Evolutionary conservation across 2,797 vertebrate genomes (phyloP).

Genomic region (Myotis vivesi): DNA sequence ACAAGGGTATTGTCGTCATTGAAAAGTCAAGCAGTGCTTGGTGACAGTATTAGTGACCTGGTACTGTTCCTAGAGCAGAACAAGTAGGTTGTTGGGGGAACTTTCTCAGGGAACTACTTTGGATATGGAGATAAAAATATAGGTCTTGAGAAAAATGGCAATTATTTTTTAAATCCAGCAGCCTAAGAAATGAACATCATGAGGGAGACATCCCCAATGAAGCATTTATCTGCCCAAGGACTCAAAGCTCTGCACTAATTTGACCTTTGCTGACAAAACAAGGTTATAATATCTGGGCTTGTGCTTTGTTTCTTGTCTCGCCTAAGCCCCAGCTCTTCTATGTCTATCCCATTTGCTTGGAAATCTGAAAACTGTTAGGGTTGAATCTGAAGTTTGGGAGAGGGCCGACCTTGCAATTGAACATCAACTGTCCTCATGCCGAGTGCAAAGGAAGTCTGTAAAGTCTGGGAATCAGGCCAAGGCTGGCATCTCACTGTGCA

Average conservation of each 20-base stretch:
- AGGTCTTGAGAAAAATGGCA: background rate
- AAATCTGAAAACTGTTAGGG: background rate
- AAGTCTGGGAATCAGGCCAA: background rate
- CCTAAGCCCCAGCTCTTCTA: background rate
- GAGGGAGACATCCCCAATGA: background rate
- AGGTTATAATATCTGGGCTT: background rate
- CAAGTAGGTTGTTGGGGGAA: background rate
- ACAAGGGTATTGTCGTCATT: background rate
- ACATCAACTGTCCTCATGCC: background rate
- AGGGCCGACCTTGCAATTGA: background rate
- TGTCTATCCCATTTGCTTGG: background rate
- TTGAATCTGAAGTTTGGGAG: background rate
- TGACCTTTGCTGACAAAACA: background rate
- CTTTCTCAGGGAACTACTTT: background rate
- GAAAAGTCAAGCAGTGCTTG: background rate
- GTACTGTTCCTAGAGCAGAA: background rate
- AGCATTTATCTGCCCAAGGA: background rate
- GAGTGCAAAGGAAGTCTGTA: background rate
- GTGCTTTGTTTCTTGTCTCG: background rate
- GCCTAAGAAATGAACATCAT: background rate
- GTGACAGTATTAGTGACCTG: background rate
- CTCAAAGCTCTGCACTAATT: background rate
- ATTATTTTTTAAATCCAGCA: constrained; percentile 5
- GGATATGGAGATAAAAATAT: background rate
- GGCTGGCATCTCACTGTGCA: background rate